Evolutionary conservation across 2,888 invertebrate genomes (phyloP).

Genomic region (Orchesella flavescens): DNA sequence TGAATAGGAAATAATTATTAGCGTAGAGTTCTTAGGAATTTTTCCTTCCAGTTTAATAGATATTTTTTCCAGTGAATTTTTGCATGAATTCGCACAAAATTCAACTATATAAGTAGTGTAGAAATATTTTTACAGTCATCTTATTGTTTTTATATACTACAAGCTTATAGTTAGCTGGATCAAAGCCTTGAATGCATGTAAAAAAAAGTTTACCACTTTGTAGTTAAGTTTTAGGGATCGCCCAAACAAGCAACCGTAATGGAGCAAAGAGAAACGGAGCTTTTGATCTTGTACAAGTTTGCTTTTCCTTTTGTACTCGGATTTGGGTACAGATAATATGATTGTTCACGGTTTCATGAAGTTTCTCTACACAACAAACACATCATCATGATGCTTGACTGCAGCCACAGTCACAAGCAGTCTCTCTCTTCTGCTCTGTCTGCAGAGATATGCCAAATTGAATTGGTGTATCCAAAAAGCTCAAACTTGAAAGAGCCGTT

Average conservation of each 20-base stretch:
- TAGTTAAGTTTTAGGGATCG: conserved; percentile 10
- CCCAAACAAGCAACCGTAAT: conserved; percentile 44
- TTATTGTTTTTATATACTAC: neutral
- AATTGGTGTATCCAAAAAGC: too few relatives aligned
- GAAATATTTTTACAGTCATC: neutral
- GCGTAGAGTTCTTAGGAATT: neutral
- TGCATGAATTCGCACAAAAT: neutral
- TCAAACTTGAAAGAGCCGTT: neutral
- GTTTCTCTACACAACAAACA: neutral
- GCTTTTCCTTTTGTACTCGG: conserved; percentile 3
- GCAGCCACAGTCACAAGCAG: too few relatives aligned
- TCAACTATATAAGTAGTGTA: neutral
- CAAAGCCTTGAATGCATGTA: neutral
- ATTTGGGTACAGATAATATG: conserved; percentile 50
- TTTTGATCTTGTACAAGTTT: conserved; percentile 46
- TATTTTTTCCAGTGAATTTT: neutral
- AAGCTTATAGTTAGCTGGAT: neutral
- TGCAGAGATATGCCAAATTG: too few relatives aligned
- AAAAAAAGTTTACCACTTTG: neutral
- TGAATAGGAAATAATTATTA: neutral
- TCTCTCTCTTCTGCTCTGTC: too few relatives aligned
- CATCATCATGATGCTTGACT: too few relatives aligned
- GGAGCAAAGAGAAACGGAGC: conserved; percentile 53
- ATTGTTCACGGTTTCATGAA: conserved; percentile 53
- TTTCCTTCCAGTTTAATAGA: neutral